Evolutionary conservation across 2,797 vertebrate genomes (phyloP).

Genomic region (Melanotaenia boesemani): DNA sequence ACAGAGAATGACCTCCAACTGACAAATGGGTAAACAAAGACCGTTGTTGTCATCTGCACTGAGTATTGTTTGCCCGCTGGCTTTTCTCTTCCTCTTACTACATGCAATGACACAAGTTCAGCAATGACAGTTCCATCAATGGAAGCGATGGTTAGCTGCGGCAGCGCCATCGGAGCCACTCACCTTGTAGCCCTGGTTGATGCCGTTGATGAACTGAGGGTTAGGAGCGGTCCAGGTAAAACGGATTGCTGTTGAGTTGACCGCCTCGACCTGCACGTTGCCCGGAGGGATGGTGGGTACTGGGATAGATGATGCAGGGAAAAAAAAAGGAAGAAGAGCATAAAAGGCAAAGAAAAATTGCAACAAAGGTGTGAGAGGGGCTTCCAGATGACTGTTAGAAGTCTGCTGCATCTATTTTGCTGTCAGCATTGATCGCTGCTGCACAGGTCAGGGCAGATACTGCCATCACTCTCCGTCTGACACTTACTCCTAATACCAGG

Average conservation of each 20-base stretch:
- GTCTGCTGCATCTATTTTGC: constrained; percentile 59
- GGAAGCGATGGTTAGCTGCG: constrained; percentile 22
- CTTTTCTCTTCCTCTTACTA: constrained; percentile 18
- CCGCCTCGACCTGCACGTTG: constrained; percentile 91
- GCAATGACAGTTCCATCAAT: constrained; percentile 58
- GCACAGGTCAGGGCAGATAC: constrained; percentile 56
- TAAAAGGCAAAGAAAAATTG: constrained; percentile 8
- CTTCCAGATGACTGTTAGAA: constrained; percentile 32
- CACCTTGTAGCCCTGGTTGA: constrained; percentile 99
- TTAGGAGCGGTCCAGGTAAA: constrained; percentile 97
- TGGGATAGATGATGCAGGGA: constrained; percentile 60
- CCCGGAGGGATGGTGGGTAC: constrained; percentile 95
- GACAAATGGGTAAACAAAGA: constrained; percentile 54
- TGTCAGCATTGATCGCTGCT: constrained; percentile 65
- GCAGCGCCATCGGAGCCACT: constrained; percentile 25
- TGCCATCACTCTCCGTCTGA: constrained; percentile 56
- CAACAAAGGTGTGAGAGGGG: constrained; percentile 36
- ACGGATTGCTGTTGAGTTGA: constrained; percentile 95
- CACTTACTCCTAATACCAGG: constrained; percentile 41
- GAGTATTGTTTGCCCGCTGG: constrained; percentile 46
- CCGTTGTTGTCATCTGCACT: constrained; percentile 51
- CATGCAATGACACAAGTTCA: constrained; percentile 47
- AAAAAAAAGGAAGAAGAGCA: not conserved
- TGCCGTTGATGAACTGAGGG: constrained; percentile 98
- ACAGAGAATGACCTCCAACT: constrained; percentile 65